These are phyloP conservation scores for Ciconia stormi DNA, from an alignment of 2,113 vertebrate species.

Conservation along the genomic window DNA sequence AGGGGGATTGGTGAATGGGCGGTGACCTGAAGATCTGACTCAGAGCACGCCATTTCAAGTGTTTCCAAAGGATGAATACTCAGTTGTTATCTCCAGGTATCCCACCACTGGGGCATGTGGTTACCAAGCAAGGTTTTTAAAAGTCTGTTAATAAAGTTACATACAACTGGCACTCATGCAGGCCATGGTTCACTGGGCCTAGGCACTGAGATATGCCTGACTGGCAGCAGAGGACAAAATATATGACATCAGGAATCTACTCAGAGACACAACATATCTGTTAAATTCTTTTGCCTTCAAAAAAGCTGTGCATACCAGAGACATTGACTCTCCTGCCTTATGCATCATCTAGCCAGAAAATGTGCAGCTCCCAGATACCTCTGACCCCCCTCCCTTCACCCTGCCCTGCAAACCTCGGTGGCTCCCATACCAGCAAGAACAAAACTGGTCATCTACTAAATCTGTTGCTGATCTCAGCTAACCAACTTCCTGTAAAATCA, in stretches of 20 bases:
- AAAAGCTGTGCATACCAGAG: background rate
- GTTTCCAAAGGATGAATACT: background rate
- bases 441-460: background rate
- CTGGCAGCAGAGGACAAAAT: background rate
- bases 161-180: background rate
- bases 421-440: background rate
- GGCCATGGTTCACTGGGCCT: background rate
- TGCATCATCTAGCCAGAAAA: background rate
- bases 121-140: background rate
- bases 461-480: background rate
- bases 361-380: background rate
- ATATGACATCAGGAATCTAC: background rate
- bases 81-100: background rate
- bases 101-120: background rate
- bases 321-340: background rate
- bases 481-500: constrained; percentile 16
- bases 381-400: background rate
- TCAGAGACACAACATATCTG: background rate
- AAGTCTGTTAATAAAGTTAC: background rate
- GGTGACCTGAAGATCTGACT: background rate
- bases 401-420: background rate
- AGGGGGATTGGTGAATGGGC: background rate
- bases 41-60: background rate
- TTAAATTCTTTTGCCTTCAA: background rate
- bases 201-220: background rate